Conservation (phyloP, 2,797 vertebrate genomes). For the Chelmon rostratus region DNA sequence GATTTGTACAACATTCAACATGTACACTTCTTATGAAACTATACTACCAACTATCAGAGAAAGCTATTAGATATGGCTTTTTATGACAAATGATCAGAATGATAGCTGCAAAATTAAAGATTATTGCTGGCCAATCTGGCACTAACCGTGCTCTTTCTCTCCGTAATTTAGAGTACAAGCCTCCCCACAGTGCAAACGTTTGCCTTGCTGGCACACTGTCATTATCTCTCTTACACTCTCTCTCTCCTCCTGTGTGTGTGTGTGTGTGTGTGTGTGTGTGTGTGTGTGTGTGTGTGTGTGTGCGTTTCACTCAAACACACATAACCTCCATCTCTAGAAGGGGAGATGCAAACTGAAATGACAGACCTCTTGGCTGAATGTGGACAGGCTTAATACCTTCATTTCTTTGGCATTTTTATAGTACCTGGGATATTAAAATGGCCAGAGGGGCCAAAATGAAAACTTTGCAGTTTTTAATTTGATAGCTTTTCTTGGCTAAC, state of each 20-base stretch:
- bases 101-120: conserved; percentile 38
- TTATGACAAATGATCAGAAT: conserved; percentile 29
- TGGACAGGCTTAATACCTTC: conserved; percentile 34
- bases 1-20: not conserved
- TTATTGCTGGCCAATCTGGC: conserved; percentile 30
- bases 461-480: conserved; percentile 56
- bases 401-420: conserved; percentile 51
- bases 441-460: conserved; percentile 41
- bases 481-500: conserved; percentile 61
- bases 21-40: not conserved
- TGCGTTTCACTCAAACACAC: not conserved
- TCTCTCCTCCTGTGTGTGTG: not conserved
- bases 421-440: conserved; percentile 52
- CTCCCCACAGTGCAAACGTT: conserved; percentile 20
- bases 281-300: not conserved
- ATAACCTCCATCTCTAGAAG: conserved; percentile 18
- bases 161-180: conserved; percentile 9
- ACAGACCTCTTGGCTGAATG: conserved; percentile 36
- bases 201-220: conserved; percentile 19
- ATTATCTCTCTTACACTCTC: not conserved
- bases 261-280: not conserved
- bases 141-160: conserved; percentile 28
- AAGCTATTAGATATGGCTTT: conserved; percentile 7
- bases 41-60: conserved; percentile 3
- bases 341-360: conserved; percentile 21